phyloP scores from a whole-genome alignment of 2,888 invertebrate species.

The Germaria angustata region DNA sequence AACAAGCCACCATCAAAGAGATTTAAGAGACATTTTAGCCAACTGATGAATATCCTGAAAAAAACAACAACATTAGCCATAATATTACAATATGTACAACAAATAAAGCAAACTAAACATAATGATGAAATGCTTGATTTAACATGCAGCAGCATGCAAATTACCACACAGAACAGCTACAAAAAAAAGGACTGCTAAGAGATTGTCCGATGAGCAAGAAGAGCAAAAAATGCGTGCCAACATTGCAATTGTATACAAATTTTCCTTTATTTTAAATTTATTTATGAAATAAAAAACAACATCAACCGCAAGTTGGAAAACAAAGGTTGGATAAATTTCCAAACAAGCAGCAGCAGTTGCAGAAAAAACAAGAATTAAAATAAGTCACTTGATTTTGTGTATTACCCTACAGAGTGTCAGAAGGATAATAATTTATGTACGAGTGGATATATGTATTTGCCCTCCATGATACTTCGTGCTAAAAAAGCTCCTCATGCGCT shows the following conservation, averaged over 20 bases:
- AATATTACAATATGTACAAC: background rate
- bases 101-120: constrained; percentile 53
- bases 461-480: no score
- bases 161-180: constrained; percentile 65
- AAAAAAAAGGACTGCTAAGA: constrained; percentile 22
- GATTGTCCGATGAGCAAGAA: constrained; percentile 10
- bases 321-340: constrained; percentile 39
- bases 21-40: constrained; percentile 60
- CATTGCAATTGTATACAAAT: constrained; percentile 66
- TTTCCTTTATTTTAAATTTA: constrained; percentile 59
- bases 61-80: constrained; percentile 12
- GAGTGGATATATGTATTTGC: no score
- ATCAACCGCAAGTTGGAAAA: constrained; percentile 5
- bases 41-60: constrained; percentile 62
- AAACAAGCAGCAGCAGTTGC: constrained; percentile 24
- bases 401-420: constrained; percentile 11
- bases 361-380: background rate
- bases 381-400: background rate
- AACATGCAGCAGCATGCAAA: constrained; percentile 68
- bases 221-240: constrained; percentile 63
- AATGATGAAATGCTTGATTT: constrained; percentile 73
- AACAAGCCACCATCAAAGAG: constrained; percentile 45
- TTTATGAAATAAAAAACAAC: constrained; percentile 30
- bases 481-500: no score
- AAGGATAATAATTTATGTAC: no score